Evolutionary conservation across 2,888 invertebrate species (phyloP).

Genomic region (Drosophila robusta): DNA sequence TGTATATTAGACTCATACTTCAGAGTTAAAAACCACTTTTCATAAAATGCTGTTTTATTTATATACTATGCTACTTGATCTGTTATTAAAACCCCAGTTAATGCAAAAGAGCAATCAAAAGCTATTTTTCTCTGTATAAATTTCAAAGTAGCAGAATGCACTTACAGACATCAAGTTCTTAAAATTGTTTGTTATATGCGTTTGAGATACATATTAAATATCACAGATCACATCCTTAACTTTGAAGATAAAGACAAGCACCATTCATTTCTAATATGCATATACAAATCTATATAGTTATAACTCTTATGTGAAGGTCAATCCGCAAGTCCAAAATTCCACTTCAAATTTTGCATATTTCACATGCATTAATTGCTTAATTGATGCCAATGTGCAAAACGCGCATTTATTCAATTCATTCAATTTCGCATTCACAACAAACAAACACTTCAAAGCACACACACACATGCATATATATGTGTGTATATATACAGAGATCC

Average conservation of each 20-base stretch:
- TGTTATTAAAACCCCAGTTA: too few relatives aligned
- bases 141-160: neutral
- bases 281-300: neutral
- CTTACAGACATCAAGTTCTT: neutral
- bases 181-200: neutral
- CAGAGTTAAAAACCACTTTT: too few relatives aligned
- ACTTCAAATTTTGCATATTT: conserved; percentile 48
- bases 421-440: conserved; percentile 60
- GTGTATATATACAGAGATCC: neutral
- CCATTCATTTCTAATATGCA: neutral
- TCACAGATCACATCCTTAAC: neutral
- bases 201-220: neutral
- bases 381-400: conserved; percentile 68
- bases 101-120: too few relatives aligned
- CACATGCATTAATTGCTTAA: conserved; percentile 74
- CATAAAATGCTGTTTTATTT: too few relatives aligned
- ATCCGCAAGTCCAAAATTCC: conserved; percentile 34
- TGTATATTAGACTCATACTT: too few relatives aligned
- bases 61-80: too few relatives aligned
- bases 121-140: neutral
- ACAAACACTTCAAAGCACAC: conserved; percentile 24
- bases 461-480: neutral
- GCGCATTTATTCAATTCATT: conserved; percentile 72
- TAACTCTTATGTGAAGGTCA: conserved; percentile 24
- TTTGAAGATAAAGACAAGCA: neutral